phyloP scores from a whole-genome alignment of 2,888 invertebrate genomes.

The Leptinotarsa haldemani region DNA sequence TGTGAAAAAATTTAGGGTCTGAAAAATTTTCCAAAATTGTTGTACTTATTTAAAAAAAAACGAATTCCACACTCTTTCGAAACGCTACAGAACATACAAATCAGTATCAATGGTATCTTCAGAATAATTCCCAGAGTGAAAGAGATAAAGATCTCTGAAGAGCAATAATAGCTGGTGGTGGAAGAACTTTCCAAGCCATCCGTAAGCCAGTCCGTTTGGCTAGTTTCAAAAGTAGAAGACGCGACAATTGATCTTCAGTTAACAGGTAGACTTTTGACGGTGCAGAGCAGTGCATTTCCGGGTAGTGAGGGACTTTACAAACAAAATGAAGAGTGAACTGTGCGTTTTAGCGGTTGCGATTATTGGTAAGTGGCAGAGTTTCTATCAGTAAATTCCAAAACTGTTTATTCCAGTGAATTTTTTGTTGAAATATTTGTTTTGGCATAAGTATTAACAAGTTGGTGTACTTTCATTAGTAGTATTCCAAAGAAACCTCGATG shows the following conservation, averaged over 20 bases:
- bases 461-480: too few relatives aligned
- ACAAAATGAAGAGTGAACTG: conserved; percentile 53
- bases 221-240: conserved; percentile 56
- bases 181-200: conserved; percentile 51
- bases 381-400: too few relatives aligned
- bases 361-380: conserved; percentile 24
- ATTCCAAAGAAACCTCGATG: too few relatives aligned
- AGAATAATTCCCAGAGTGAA: conserved; percentile 5
- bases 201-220: conserved; percentile 42
- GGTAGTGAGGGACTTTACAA: conserved; percentile 29
- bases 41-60: too few relatives aligned
- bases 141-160: conserved; percentile 9
- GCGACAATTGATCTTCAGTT: conserved; percentile 49
- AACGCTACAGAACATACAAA: too few relatives aligned
- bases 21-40: too few relatives aligned
- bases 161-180: conserved; percentile 43
- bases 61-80: too few relatives aligned
- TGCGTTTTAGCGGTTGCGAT: conserved; percentile 49
- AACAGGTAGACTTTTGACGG: conserved; percentile 44
- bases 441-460: too few relatives aligned
- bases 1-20: too few relatives aligned
- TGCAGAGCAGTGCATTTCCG: conserved; percentile 42
- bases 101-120: neutral
- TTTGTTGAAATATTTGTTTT: too few relatives aligned
- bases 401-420: too few relatives aligned